Percentiles rank a stretch among this genome's conserved stretches.
Evolutionary conservation across 35 echinoderm and acorn worm genomes (phyloP).

Genomic region (Apostichopus parvimensis): DNA sequence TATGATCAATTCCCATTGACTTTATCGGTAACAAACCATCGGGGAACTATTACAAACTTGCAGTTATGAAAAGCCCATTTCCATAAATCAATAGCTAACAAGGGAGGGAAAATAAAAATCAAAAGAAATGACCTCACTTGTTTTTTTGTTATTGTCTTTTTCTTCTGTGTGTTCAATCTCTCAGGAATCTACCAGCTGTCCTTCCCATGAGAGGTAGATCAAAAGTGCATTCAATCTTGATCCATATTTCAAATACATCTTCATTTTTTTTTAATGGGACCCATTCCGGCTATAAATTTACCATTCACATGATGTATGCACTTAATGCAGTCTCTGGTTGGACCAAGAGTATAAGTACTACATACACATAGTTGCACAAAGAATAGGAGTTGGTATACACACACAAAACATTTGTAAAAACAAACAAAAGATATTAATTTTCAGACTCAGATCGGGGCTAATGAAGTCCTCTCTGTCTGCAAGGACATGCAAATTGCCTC

Average conservation of each 20-base stretch:
- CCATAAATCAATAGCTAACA: constrained; percentile 1
- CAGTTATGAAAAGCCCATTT: not conserved
- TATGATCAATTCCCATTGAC: not conserved
- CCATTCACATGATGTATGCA: not conserved
- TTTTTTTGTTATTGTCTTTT: not conserved
- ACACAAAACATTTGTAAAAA: too few relatives aligned
- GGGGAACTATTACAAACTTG: constrained; percentile 35
- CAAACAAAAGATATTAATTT: too few relatives aligned
- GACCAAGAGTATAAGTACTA: too few relatives aligned
- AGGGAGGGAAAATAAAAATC: not conserved
- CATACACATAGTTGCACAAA: too few relatives aligned
- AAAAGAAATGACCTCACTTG: not conserved
- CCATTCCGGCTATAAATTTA: constrained; percentile 27
- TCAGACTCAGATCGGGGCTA: too few relatives aligned
- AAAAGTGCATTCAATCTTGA: constrained; percentile 25
- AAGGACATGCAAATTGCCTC: too few relatives aligned
- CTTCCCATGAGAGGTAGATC: constrained; percentile 6
- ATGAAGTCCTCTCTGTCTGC: too few relatives aligned
- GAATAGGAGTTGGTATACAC: too few relatives aligned
- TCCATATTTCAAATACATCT: not conserved
- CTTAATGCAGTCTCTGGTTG: not conserved
- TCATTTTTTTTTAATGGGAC: constrained; percentile 6
- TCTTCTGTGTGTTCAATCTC: not conserved
- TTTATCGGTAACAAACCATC: constrained; percentile 7
- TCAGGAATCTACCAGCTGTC: constrained; percentile 37